A percentile compares a stretch with the other conserved stretches of the same genome.
These are phyloP conservation scores for Odontothrips loti DNA, from an alignment of 2,888 invertebrate species.

Conservation along the genomic window DNA sequence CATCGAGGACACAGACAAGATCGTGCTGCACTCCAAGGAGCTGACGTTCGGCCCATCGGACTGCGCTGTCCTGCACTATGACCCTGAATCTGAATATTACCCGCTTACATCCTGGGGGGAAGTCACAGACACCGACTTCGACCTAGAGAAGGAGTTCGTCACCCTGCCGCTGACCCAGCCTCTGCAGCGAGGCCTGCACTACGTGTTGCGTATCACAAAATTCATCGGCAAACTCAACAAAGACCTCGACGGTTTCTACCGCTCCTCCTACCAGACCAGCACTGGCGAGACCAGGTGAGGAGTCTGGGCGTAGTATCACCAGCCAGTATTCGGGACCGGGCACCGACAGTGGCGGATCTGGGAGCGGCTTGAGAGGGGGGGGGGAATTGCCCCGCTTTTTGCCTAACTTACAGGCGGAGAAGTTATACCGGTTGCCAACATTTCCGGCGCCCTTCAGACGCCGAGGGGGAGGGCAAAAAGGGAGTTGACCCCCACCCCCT, in stretches of 20 bases:
- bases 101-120: not conserved
- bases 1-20: not conserved
- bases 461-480: too few species aligned
- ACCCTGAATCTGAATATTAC: not conserved
- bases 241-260: constrained; percentile 30
- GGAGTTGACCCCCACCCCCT: too few species aligned
- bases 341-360: too few species aligned
- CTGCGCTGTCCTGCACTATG: not conserved
- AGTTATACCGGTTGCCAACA: too few species aligned
- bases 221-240: not conserved
- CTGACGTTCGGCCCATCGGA: not conserved
- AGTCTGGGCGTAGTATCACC: too few species aligned
- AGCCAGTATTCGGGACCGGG: too few species aligned
- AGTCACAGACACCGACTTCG: not conserved
- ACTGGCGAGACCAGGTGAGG: not conserved
- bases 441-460: too few species aligned
- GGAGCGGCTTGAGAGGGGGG: too few species aligned
- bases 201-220: not conserved
- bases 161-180: not conserved
- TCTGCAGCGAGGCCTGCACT: not conserved
- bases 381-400: too few species aligned
- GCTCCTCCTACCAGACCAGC: constrained; percentile 12
- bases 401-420: too few species aligned
- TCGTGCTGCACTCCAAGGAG: not conserved
- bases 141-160: not conserved